Base-by-base conservation (phyloP, 30 jellyfish, hydroid and myxozoan species). In the Aurelia aurita region DNA sequence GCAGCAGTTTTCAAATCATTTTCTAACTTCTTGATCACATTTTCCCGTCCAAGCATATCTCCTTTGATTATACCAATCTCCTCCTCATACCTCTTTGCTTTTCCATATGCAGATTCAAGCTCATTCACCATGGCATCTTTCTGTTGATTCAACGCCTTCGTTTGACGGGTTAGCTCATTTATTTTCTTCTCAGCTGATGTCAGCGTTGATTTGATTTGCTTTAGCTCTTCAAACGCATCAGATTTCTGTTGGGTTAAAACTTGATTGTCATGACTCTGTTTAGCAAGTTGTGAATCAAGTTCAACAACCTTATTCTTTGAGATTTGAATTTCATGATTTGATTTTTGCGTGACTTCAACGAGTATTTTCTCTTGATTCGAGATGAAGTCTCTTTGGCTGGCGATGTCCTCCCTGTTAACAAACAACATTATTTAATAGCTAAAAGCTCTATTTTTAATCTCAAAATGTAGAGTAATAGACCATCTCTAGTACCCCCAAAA, bases 101-200 rank as follows among this genome's bases (percentile, higher is more conserved):
- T 84, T 21, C 82, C 62, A 54, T 84, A 61, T 9, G 93, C 74
- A 15, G 82, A 20, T 29, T 84, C 87, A 59, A 84, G 93, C 49
- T 84, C 93, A 43, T 68, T 84, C 20, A 84, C 77, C 87, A 73
- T 84, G 53, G 93, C 53, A 60, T 84, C 93, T 59, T 84, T 84
- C 44, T 84, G 93, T 58, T 84, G 93, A 29, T 39, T 59, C 27
- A 84, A 49, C 11, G 87, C 87, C 66, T 84, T 84, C 34, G 87
- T 61, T 49, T 84, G 82, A 39, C 82, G 72, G 8, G 75, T 25
- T 34, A 84, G 77, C 77, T 84, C 93, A 11, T 23, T 62, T 15
- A 71, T 44, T 44, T 14, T 73, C 87, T 84, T 84, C 45, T 84
- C 93, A 10, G 80, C 39, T 28, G 76, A 14, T 2, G 51, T 26